Conservation (phyloP, 1,140 invertebrate species). For the Tetraneura akinire region DNA sequence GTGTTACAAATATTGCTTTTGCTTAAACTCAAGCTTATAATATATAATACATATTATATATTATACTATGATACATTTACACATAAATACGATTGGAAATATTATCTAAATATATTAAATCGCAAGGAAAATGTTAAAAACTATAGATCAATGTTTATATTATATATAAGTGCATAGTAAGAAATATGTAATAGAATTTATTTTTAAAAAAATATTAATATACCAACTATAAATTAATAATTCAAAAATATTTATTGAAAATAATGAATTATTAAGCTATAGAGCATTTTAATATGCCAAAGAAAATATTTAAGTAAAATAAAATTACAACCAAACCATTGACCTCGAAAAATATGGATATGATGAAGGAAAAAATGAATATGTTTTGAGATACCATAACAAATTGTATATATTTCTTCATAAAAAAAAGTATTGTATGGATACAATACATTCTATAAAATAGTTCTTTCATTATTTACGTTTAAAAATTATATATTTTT, state of each 20-base stretch:
- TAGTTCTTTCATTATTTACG: neutral
- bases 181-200: slow-evolving; percentile 3
- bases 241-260: no score
- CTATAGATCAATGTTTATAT: slow-evolving; percentile 12
- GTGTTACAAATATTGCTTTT: slow-evolving; percentile 49
- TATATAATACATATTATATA: slow-evolving; percentile 2
- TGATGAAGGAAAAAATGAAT: slow-evolving; percentile 40
- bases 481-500: neutral
- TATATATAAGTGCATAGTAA: neutral
- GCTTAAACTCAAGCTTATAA: slow-evolving; percentile 28
- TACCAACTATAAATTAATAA: neutral
- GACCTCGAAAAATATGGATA: slow-evolving; percentile 45
- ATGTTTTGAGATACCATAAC: slow-evolving; percentile 38
- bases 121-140: slow-evolving; percentile 16
- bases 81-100: neutral
- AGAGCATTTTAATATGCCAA: no score
- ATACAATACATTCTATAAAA: neutral
- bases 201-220: neutral
- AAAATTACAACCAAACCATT: slow-evolving; percentile 26
- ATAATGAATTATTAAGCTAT: no score
- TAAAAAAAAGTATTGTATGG: slow-evolving; percentile 42
- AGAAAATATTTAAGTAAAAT: neutral
- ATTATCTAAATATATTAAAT: slow-evolving; percentile 34
- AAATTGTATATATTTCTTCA: slow-evolving; percentile 45
- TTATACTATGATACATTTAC: neutral